Percentiles rank a stretch among this genome's conserved stretches.
phyloP scores from a whole-genome alignment of 2,797 vertebrate species.

The Sebastolobus altivelis region DNA sequence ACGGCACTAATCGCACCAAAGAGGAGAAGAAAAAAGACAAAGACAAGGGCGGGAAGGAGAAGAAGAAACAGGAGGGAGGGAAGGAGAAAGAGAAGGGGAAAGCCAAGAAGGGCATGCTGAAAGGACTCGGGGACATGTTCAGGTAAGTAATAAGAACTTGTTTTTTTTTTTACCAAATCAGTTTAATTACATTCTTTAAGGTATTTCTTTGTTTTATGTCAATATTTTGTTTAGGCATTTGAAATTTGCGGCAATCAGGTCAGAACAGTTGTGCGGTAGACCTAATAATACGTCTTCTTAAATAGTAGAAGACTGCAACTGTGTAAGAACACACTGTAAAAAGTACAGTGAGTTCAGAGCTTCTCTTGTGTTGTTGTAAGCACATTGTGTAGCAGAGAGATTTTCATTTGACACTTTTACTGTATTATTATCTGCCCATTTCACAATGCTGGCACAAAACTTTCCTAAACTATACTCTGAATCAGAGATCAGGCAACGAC shows the following conservation, averaged over 20 bases:
- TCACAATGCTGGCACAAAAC: not conserved
- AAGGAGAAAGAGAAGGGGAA: slow-evolving; percentile 92
- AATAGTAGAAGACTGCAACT: too few relatives aligned
- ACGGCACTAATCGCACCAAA: slow-evolving; percentile 79
- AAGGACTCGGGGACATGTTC: slow-evolving; percentile 97
- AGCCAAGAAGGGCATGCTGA: slow-evolving; percentile 94
- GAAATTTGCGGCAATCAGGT: not conserved
- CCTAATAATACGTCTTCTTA: not conserved
- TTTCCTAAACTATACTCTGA: not conserved
- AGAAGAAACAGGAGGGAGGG: slow-evolving; percentile 81
- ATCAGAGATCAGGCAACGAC: not conserved
- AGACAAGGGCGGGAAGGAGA: slow-evolving; percentile 88
- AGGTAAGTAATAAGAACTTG: slow-evolving; percentile 61
- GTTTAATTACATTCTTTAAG: not conserved
- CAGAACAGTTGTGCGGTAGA: not conserved
- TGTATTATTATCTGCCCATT: not conserved
- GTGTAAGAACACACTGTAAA: not conserved
- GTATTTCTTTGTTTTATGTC: not conserved
- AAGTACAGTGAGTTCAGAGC: not conserved
- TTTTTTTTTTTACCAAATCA: not conserved
- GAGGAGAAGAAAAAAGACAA: slow-evolving; percentile 87
- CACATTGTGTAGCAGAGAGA: not conserved
- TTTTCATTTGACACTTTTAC: not conserved
- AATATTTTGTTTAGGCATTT: not conserved
- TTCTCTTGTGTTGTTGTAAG: not conserved